Base-by-base conservation (phyloP, 2,113 vertebrate genomes). In the Neopipo cinnamomea region DNA sequence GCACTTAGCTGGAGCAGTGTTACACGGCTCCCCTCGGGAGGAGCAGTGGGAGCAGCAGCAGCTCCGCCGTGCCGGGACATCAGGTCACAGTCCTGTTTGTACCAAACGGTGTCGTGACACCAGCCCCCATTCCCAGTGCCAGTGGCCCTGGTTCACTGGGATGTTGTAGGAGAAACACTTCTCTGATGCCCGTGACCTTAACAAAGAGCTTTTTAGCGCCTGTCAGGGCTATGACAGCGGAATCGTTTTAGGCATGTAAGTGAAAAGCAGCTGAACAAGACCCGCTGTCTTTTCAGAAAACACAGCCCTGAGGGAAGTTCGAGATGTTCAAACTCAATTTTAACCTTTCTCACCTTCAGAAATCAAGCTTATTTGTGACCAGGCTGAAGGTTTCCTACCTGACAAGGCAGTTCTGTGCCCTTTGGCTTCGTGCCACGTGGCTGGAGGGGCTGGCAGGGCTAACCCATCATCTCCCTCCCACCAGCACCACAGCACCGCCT, bases 141-240 rank as follows among this genome's bases (percentile, higher is more conserved):
- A 6, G 42, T 7, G 39, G 77, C 87, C 81, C 66, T 2, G 6
- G 17, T 5, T 65, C 91, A 16, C 74, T 11, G 37, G 41, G 62
- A 79, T 61, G 62, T 22, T 62, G 58, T 59, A 56, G 2, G 28
- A 88, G 88, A 91, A n/a, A 88, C 62, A 31, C 30, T 76, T 28
- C 67, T 79, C 47, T 88, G 92, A 46, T 85, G 73, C 4, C 37
- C 1, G 37, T 73, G 92, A 94, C 94, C 95, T 93, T 65, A 94
- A 88, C 88, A 66, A 66, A 89, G 85, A 49, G 88, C 49, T 85
- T 75, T 67, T 56, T 77, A 70, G 88, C 3, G 2, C 85, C 30
- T 80, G 82, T 79, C 88, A 83, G 66, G 27, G 53, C 90, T 56
- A 6, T 30, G 94, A 53, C 82, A 88, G 94, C 75, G 30, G 88